Percentiles rank a stretch among this genome's conserved stretches.
These are phyloP conservation scores for Tetranychus cinnabarinus DNA, from an alignment of 1,140 invertebrate genomes.

Conservation along the genomic window DNA sequence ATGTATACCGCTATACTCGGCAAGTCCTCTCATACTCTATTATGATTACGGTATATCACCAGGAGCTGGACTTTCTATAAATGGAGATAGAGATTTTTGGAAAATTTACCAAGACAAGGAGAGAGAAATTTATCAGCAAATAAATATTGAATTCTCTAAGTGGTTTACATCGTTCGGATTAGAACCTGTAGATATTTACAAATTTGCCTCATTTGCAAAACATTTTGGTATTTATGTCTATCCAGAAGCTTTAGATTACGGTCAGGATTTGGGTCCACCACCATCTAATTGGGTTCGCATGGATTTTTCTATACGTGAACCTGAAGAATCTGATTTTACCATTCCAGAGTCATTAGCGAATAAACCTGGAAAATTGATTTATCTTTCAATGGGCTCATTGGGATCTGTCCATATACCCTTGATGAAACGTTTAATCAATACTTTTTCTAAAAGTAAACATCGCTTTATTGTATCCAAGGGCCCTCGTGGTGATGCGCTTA, in stretches of 20 bases:
- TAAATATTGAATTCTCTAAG: too few species aligned
- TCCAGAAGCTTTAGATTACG: background rate
- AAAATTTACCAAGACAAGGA: too few species aligned
- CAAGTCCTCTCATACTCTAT: too few species aligned
- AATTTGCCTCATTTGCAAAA: too few species aligned
- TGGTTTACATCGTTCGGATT: too few species aligned
- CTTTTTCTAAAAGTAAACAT: background rate
- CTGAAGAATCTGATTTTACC: background rate
- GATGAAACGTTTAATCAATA: constrained; percentile 3
- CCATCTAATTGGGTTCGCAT: background rate
- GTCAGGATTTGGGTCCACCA: background rate
- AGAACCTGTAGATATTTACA: too few species aligned
- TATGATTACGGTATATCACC: too few species aligned
- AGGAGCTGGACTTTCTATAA: too few species aligned
- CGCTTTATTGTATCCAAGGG: constrained; percentile 7
- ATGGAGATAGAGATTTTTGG: too few species aligned
- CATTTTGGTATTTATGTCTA: background rate
- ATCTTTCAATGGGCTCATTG: constrained; percentile 4
- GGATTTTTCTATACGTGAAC: background rate
- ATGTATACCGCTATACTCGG: too few species aligned
- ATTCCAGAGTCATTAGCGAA: background rate
- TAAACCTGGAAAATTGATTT: constrained; percentile 3
- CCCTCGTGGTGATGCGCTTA: background rate
- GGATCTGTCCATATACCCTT: constrained; percentile 12
- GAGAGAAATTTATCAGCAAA: too few species aligned